Evolutionary conservation across 2,797 vertebrate species (phyloP).

Genomic region (Okamejei kenojei): DNA sequence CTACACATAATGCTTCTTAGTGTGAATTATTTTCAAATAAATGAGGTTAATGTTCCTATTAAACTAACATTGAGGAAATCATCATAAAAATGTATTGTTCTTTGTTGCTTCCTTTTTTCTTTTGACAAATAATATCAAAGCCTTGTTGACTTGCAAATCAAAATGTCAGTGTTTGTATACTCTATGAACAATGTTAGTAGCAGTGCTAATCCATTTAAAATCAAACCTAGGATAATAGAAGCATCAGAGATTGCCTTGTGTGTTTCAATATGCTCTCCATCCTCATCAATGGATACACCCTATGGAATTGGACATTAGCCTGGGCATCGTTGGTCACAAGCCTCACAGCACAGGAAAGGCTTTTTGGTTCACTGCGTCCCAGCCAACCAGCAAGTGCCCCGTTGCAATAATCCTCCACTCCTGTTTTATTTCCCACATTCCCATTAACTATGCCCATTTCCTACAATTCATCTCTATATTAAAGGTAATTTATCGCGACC

Average conservation of each 20-base stretch:
- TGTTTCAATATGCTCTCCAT: neutral
- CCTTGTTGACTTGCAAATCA: neutral
- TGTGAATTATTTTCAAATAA: neutral
- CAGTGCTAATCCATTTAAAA: neutral
- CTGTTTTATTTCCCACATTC: no score
- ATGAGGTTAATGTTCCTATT: neutral
- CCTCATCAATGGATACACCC: neutral
- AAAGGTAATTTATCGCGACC: no score
- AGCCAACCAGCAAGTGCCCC: no score
- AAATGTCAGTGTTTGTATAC: neutral
- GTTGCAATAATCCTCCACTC: no score
- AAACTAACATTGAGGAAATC: neutral
- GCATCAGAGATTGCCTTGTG: neutral
- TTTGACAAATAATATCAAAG: neutral
- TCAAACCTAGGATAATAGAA: neutral
- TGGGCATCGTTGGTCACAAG: neutral
- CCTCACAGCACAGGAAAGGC: no score
- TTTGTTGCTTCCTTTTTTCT: slow-evolving; percentile 1
- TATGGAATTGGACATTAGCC: neutral
- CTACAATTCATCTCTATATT: no score
- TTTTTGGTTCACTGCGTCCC: no score
- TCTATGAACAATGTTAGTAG: neutral
- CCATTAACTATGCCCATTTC: no score
- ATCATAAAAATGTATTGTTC: neutral
- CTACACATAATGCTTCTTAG: neutral